phyloP scores from a whole-genome alignment of 2,888 invertebrate genomes.

The Ferdinandea cuprea region DNA sequence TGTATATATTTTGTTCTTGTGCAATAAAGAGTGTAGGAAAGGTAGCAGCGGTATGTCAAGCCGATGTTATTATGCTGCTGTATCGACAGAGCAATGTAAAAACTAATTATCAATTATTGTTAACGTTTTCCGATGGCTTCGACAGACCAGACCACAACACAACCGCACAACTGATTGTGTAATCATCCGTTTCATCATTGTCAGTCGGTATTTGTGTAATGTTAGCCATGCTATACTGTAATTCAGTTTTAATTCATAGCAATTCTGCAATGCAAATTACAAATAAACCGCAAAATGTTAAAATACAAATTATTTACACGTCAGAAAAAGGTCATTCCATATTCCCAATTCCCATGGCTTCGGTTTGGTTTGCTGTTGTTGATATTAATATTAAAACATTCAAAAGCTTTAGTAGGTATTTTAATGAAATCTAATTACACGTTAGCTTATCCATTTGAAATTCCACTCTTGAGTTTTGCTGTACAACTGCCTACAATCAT shows the following conservation, averaged over 20 bases:
- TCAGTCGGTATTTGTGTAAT: constrained; percentile 44
- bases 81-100: not conserved
- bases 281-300: constrained; percentile 57
- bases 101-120: constrained; percentile 46
- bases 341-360: constrained; percentile 28
- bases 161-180: constrained; percentile 59
- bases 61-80: not conserved
- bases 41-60: not conserved
- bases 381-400: not conserved
- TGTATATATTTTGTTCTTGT: not conserved
- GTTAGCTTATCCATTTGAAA: not conserved
- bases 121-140: constrained; percentile 35
- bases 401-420: not conserved
- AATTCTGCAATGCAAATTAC: constrained; percentile 52
- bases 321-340: constrained; percentile 46
- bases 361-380: not conserved
- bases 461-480: not conserved
- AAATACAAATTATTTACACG: constrained; percentile 51
- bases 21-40: not conserved
- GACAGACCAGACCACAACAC: constrained; percentile 47
- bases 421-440: not conserved
- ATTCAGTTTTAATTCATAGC: constrained; percentile 36
- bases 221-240: constrained; percentile 22
- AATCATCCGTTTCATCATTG: constrained; percentile 58
- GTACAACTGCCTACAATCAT: not conserved